A percentile compares a stretch with the other conserved stretches of the same genome.
Conservation (phyloP, 2,113 vertebrate species). For the Microcebus murinus region DNA sequence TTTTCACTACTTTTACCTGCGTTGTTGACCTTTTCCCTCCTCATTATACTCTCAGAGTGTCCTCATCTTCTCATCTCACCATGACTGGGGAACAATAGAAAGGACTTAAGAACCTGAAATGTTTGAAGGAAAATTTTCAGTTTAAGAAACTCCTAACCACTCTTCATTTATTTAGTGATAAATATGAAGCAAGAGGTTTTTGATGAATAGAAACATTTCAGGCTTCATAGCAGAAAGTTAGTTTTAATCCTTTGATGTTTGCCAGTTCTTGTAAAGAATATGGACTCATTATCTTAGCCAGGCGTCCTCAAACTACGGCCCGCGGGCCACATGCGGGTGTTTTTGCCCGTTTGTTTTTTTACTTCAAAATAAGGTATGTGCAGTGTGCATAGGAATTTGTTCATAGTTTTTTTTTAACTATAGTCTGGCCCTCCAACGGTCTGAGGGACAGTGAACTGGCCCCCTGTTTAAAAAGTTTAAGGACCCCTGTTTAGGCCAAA, state of each 20-base stretch:
- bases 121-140: not conserved
- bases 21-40: not conserved
- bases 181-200: not conserved
- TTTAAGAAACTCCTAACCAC: not conserved
- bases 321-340: too few relatives aligned
- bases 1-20: not conserved
- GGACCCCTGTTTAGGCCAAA: not conserved
- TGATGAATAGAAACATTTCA: not conserved
- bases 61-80: not conserved
- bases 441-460: too few relatives aligned
- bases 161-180: not conserved
- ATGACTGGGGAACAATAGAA: not conserved
- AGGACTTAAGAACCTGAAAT: not conserved
- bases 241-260: not conserved
- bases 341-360: too few relatives aligned
- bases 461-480: too few relatives aligned
- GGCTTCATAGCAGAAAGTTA: not conserved
- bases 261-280: not conserved
- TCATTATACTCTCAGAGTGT: not conserved
- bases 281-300: not conserved
- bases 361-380: too few relatives aligned
- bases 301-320: too few relatives aligned
- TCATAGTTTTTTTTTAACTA: too few relatives aligned
- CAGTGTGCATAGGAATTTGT: too few relatives aligned
- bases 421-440: too few relatives aligned